Evolutionary conservation across 2,797 vertebrate species (phyloP), one percentile per base, ranked within the genome.

Genomic region (Microtus obscurus): DNA sequence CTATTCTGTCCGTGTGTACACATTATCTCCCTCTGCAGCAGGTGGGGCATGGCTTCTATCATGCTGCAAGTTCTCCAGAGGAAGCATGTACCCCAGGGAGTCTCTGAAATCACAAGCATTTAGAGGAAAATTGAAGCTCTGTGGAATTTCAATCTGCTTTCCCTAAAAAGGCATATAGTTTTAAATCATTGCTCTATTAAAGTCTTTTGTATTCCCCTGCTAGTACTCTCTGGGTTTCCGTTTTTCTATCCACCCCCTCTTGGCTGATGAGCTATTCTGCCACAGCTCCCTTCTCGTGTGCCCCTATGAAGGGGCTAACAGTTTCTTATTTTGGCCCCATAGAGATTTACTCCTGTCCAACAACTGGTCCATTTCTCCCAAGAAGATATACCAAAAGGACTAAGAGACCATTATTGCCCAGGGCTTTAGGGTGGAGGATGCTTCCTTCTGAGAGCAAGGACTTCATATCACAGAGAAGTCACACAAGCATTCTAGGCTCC

Each of bases 101-200:
- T 69, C 67, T 88, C 77, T 78, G 94, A 91, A 97, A 97, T 95
- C 96, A 92, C 48, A 95, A 76, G 88, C 86, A 93, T 94, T 96
- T 95, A 93, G 93, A 96, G 77, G 95, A 95, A 96, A 93, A 94
- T 91, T 88, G 97, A 95, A 97, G 91, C 97, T 97, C 94, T 96
- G 95, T 94, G 93, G 94, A 94, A 93, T 96, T 97, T 92, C 94
- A 90, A 82, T 96, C 93, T 85, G 89, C 90, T 77, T 89, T 88
- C 76, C 95, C n/a, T 94, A 69, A 73, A 96, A 89, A 94, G 95
- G 90, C 92, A 89, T 74, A 76, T 76, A 59, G 89, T 71, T 95
- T 87, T 96, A 93, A 96, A 93, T 97, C 93, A 95, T 87, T 87
- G 95, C 76, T 95, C 92, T 85, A 94, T 93, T 95, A 94, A 91